phyloP scores from a whole-genome alignment of 2,888 invertebrate genomes.

The Leptothorax acervorum region DNA sequence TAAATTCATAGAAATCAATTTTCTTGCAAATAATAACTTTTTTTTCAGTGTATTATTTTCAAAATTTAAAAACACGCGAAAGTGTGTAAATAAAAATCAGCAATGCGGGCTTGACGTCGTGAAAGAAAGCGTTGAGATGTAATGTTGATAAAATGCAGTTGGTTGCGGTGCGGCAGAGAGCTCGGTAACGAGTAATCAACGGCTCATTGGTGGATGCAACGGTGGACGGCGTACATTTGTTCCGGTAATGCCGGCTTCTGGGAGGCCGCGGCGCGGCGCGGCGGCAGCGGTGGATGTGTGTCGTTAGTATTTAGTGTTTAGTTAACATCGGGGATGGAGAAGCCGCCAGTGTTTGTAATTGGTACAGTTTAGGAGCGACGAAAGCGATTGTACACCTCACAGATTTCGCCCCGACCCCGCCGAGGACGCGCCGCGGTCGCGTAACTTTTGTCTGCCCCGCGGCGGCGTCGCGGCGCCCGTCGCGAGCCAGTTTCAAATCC shows the following conservation, averaged over 20 bases:
- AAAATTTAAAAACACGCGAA: not conserved
- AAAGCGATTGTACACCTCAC: constrained; percentile 83
- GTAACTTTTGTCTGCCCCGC: constrained; percentile 67
- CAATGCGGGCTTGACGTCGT: not conserved
- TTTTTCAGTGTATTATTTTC: not conserved
- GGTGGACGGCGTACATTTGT: constrained; percentile 60
- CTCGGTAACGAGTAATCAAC: constrained; percentile 73
- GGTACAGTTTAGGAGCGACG: constrained; percentile 83
- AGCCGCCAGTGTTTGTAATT: constrained; percentile 85
- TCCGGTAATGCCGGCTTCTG: constrained; percentile 53
- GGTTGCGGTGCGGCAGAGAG: constrained; percentile 50
- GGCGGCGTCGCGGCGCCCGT: not conserved
- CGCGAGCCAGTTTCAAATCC: constrained; percentile 77
- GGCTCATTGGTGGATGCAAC: constrained; percentile 68
- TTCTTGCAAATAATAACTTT: too few relatives aligned
- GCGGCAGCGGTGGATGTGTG: constrained; percentile 75
- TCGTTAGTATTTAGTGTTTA: constrained; percentile 85
- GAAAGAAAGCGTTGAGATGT: not conserved
- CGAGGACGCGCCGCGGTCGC: constrained; percentile 60
- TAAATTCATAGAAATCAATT: too few relatives aligned
- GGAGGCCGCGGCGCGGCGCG: constrained; percentile 56
- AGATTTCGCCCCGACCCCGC: constrained; percentile 79
- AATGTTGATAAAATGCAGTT: not conserved
- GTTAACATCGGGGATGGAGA: constrained; percentile 82
- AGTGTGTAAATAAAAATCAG: not conserved